Percentiles rank a stretch among this genome's conserved stretches.
Conservation (phyloP, 2,888 invertebrate species). For the Crematogaster levior region DNA sequence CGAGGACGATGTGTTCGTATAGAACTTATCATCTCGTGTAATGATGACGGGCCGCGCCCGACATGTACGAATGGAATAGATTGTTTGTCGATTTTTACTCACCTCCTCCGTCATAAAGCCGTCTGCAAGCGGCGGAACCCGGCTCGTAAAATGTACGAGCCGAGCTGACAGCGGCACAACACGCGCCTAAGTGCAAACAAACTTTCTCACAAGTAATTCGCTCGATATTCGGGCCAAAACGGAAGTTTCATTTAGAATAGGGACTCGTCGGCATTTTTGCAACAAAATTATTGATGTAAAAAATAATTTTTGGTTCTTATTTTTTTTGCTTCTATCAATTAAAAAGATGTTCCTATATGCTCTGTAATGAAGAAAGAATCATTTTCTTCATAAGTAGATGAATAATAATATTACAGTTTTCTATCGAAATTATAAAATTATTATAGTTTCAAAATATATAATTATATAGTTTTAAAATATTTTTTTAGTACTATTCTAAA, state of each 20-base stretch:
- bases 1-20: constrained; percentile 44
- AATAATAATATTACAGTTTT: background rate
- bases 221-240: background rate
- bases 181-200: constrained; percentile 39
- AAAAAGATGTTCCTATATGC: background rate
- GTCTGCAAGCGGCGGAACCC: constrained; percentile 62
- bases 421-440: background rate
- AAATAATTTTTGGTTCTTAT: background rate
- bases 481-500: background rate
- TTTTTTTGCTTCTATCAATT: background rate
- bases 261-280: background rate
- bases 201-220: constrained; percentile 39
- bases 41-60: constrained; percentile 71
- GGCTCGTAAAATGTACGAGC: constrained; percentile 65
- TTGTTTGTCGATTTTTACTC: constrained; percentile 83
- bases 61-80: constrained; percentile 75
- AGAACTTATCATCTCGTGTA: constrained; percentile 75
- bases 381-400: background rate
- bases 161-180: constrained; percentile 5
- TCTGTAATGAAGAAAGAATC: background rate
- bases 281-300: background rate
- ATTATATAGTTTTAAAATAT: background rate
- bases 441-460: no score
- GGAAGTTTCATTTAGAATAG: background rate
- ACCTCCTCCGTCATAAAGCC: constrained; percentile 76